phyloP scores from a whole-genome alignment of 64 coral and sea anemone species.

The Acropora yongei region DNA sequence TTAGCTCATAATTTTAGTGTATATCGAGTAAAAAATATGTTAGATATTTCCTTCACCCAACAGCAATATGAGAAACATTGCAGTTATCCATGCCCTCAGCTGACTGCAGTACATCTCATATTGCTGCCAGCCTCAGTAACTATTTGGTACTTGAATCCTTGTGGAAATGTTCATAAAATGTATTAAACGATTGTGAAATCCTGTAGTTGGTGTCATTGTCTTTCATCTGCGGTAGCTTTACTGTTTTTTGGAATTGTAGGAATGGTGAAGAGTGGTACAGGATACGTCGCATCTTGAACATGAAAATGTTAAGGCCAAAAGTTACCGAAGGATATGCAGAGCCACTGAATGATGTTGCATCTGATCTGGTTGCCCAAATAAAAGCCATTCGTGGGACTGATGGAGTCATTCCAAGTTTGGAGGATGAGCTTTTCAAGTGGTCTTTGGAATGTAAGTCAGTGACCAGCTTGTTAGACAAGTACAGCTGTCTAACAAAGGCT shows the following conservation, averaged over 20 bases:
- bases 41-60: too few relatives aligned
- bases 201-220: neutral
- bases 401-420: slow-evolving; percentile 32
- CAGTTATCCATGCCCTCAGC: too few relatives aligned
- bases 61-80: too few relatives aligned
- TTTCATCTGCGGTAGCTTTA: neutral
- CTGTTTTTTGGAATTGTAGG: neutral
- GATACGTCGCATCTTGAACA: slow-evolving; percentile 38
- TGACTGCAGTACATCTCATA: too few relatives aligned
- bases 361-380: slow-evolving; percentile 18
- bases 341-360: slow-evolving; percentile 19
- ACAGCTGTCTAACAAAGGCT: too few relatives aligned
- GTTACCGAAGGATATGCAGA: slow-evolving; percentile 55
- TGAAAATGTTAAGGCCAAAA: slow-evolving; percentile 68
- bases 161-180: too few relatives aligned
- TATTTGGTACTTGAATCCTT: too few relatives aligned
- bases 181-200: too few relatives aligned
- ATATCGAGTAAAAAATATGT: too few relatives aligned
- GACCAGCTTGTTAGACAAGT: too few relatives aligned
- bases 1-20: too few relatives aligned
- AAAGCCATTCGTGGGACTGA: slow-evolving; percentile 6
- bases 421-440: slow-evolving; percentile 71
- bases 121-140: too few relatives aligned
- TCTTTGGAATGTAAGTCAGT: slow-evolving; percentile 37
- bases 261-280: slow-evolving; percentile 55